Evolutionary conservation across 2,113 vertebrate species (phyloP).

Genomic region (Oxygymnocypris stewartii): DNA sequence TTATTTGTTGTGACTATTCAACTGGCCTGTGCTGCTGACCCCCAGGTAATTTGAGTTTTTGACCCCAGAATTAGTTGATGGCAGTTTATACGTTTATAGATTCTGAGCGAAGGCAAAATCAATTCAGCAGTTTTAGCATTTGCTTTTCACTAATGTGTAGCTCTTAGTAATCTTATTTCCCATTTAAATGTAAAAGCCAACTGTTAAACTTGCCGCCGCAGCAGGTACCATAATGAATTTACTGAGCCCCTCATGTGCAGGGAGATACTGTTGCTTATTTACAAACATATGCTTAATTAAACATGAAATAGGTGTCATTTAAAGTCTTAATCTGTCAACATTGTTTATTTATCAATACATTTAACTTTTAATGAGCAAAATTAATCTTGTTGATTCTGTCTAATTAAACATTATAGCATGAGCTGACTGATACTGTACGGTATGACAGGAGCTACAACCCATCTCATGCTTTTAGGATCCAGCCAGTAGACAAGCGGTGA

Average conservation of each 20-base stretch:
- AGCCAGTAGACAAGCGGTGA: background rate
- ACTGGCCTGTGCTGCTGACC: conserved; percentile 3
- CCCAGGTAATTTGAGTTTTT: background rate
- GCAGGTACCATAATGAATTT: conserved; percentile 25
- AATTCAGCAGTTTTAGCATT: conserved; percentile 16
- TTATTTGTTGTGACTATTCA: conserved; percentile 1
- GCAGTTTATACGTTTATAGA: background rate
- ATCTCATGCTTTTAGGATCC: conserved; percentile 1
- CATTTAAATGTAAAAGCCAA: conserved; percentile 9
- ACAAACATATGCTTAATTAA: conserved; percentile 27
- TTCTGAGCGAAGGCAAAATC: background rate
- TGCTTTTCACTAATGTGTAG: conserved; percentile 12
- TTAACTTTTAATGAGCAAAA: conserved; percentile 17
- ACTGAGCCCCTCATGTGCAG: background rate
- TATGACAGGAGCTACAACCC: background rate
- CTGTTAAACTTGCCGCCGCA: background rate
- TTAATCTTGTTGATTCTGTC: conserved; percentile 25
- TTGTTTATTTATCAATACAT: conserved; percentile 19
- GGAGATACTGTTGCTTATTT: conserved; percentile 21
- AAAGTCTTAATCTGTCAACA: conserved; percentile 23
- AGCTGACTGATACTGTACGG: background rate
- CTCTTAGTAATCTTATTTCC: conserved; percentile 4
- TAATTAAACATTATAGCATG: conserved; percentile 14
- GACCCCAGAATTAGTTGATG: conserved; percentile 4
- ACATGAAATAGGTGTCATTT: conserved; percentile 28